These are phyloP conservation scores for Etheostoma spectabile DNA, from an alignment of 2,113 vertebrate genomes.

Conservation along the genomic window DNA sequence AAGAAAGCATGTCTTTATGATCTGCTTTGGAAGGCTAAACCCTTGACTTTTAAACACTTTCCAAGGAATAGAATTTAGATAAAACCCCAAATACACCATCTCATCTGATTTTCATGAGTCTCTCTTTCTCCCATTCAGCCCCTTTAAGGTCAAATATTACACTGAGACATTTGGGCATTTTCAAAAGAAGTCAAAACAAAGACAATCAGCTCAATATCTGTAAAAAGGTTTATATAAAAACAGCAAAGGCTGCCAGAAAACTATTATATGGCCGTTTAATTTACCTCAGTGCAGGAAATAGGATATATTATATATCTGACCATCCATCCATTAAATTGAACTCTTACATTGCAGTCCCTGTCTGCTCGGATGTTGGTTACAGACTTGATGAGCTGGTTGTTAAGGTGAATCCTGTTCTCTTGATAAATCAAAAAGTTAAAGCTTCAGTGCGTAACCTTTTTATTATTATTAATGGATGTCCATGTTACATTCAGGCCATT, in stretches of 20 bases:
- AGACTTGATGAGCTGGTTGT: conserved; percentile 47
- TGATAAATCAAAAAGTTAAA: conserved; percentile 51
- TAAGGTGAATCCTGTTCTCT: conserved; percentile 33
- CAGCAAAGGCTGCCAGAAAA: conserved; percentile 14
- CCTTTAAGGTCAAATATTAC: conserved; percentile 12
- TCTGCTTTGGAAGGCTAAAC: neutral
- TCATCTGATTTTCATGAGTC: conserved; percentile 29
- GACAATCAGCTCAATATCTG: conserved; percentile 3
- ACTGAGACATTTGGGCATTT: neutral
- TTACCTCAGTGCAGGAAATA: conserved; percentile 37
- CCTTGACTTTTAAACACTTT: neutral
- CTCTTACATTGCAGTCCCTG: conserved; percentile 39
- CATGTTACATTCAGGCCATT: no score
- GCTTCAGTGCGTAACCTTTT: no score
- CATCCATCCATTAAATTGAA: conserved; percentile 65
- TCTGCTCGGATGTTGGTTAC: conserved; percentile 39
- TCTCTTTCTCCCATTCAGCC: neutral
- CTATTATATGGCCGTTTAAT: conserved; percentile 38
- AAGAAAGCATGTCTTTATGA: conserved; percentile 10
- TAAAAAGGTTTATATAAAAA: conserved; percentile 34
- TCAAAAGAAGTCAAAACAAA: conserved; percentile 21
- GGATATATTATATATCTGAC: conserved; percentile 44
- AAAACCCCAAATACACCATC: neutral
- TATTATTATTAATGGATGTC: no score
- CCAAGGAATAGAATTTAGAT: conserved; percentile 14